phyloP scores from a whole-genome alignment of 2,113 vertebrate species.

The Fulica atra region DNA sequence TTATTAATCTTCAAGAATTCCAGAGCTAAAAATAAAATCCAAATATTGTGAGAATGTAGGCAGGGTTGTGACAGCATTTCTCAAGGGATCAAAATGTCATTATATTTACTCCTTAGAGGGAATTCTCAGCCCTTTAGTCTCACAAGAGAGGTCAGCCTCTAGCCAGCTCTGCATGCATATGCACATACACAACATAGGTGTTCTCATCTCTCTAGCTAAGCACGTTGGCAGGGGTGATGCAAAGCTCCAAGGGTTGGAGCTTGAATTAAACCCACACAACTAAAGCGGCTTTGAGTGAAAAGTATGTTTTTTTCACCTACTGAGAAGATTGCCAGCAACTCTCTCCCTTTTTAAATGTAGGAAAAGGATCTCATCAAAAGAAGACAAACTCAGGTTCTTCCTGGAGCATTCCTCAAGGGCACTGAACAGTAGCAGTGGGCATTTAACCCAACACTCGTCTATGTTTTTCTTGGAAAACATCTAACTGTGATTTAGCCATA shows the following conservation, averaged over 20 bases:
- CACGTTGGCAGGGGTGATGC: neutral
- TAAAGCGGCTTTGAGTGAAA: neutral
- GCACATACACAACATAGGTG: neutral
- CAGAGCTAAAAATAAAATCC: slow-evolving; percentile 39
- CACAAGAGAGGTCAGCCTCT: neutral
- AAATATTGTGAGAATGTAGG: slow-evolving; percentile 24
- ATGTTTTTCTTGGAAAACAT: neutral
- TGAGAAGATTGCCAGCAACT: neutral
- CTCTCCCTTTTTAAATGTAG: neutral
- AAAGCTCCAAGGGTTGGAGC: neutral
- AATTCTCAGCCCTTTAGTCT: slow-evolving; percentile 12
- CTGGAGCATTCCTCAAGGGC: neutral
- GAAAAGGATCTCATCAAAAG: neutral
- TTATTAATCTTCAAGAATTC: slow-evolving; percentile 23
- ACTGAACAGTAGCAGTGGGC: neutral
- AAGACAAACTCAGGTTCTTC: neutral
- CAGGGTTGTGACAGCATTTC: neutral
- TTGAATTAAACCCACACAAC: neutral
- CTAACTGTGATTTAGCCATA: neutral
- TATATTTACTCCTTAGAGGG: neutral
- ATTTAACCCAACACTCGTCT: neutral
- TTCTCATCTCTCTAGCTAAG: neutral
- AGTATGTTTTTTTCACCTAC: neutral
- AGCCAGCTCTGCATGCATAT: neutral
- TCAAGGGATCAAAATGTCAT: slow-evolving; percentile 24